phyloP scores from a whole-genome alignment of 2,113 vertebrate genomes.

The Zosterops hypoxanthus region DNA sequence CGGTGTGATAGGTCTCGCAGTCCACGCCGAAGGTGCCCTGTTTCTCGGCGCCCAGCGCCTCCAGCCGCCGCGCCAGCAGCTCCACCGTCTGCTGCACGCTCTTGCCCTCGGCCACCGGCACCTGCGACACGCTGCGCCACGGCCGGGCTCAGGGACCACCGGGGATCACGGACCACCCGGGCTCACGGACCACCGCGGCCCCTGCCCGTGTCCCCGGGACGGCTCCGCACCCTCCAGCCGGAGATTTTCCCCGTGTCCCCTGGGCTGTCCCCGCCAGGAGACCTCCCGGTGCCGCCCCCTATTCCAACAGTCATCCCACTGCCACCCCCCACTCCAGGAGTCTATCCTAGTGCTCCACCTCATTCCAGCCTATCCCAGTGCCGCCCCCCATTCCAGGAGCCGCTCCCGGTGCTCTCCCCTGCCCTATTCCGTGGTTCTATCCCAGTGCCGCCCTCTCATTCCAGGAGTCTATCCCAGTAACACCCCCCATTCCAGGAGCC shows the following conservation, averaged over 20 bases:
- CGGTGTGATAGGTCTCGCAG: constrained; percentile 95
- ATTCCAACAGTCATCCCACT: no score
- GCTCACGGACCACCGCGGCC: accelerated
- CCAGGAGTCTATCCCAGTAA: accelerated
- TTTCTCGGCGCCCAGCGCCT: constrained; percentile 91
- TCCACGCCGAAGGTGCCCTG: constrained; percentile 95
- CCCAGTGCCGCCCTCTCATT: background rate
- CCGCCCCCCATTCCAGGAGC: no score
- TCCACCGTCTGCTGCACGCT: constrained; percentile 97
- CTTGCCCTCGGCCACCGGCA: constrained; percentile 92
- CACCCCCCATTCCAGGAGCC: background rate
- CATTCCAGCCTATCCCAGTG: no score
- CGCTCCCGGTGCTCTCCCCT: no score
- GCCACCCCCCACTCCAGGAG: no score
- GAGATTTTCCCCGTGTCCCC: background rate
- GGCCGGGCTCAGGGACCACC: no score
- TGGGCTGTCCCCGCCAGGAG: background rate
- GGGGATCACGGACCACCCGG: no score
- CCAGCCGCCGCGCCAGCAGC: constrained; percentile 88
- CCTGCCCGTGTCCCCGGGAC: background rate
- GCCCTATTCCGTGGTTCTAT: background rate
- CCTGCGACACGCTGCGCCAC: constrained; percentile 86
- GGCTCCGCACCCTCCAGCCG: background rate
- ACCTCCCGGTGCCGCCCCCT: no score
- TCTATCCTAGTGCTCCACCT: no score